Evolutionary conservation across 1,140 invertebrate genomes (phyloP).

Genomic region (Trichomalopsis sarcophagae): DNA sequence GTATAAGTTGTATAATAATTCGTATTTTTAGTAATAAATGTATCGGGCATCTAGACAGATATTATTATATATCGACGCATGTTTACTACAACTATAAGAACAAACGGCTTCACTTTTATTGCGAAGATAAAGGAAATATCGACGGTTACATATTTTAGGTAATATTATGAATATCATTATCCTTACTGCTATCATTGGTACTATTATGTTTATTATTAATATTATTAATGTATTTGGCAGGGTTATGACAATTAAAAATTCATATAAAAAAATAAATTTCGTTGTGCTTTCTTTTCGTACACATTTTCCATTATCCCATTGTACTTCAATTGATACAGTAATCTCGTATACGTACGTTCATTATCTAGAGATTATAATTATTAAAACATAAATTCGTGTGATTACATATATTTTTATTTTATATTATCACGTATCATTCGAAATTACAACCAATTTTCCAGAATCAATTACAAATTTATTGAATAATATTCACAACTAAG

Average conservation of each 20-base stretch:
- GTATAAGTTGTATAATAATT: slow-evolving; percentile 57
- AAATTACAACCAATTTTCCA: too few species aligned
- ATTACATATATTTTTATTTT: too few species aligned
- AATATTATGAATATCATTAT: slow-evolving; percentile 64
- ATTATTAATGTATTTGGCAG: slow-evolving; percentile 76
- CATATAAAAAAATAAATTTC: slow-evolving; percentile 59
- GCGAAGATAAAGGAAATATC: slow-evolving; percentile 56
- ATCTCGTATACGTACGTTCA: too few species aligned
- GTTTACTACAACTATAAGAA: slow-evolving; percentile 46
- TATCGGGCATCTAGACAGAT: slow-evolving; percentile 53
- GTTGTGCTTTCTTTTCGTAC: slow-evolving; percentile 27
- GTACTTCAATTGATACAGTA: too few species aligned
- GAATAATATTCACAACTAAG: too few species aligned
- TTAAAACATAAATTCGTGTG: too few species aligned
- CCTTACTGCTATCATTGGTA: slow-evolving; percentile 65
- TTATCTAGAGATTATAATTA: too few species aligned
- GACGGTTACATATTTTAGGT: slow-evolving; percentile 66
- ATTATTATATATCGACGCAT: slow-evolving; percentile 53
- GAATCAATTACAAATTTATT: too few species aligned
- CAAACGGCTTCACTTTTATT: slow-evolving; percentile 51
- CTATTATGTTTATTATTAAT: slow-evolving; percentile 70
- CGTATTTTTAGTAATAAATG: slow-evolving; percentile 54
- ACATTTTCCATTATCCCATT: neutral
- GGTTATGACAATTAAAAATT: slow-evolving; percentile 74
- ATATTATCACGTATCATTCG: too few species aligned